Percentiles rank a stretch among this genome's conserved stretches.
Conservation (phyloP, 2,797 vertebrate genomes). For the Thripadectes ignobilis region DNA sequence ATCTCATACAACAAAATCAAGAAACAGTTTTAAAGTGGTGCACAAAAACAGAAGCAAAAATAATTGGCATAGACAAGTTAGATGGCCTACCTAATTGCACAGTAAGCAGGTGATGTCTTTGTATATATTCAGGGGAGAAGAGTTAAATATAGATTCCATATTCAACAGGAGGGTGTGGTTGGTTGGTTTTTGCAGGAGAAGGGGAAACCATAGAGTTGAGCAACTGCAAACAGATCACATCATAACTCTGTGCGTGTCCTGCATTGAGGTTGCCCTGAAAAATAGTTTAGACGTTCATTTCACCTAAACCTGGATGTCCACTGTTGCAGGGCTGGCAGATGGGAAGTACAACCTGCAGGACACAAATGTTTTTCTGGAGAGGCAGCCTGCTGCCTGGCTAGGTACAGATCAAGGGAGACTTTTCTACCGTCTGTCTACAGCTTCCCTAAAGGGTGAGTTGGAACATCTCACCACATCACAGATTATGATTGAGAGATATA, state of each 20-base stretch:
- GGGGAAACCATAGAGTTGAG: rapidly evolving
- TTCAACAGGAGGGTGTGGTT: background rate
- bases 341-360: background rate
- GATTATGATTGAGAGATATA: too few relatives aligned
- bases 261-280: background rate
- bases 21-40: background rate
- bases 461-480: background rate
- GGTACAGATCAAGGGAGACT: background rate
- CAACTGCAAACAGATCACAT: rapidly evolving
- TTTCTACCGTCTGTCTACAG: background rate
- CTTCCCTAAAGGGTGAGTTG: background rate
- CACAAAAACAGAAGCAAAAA: background rate
- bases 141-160: background rate
- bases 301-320: background rate
- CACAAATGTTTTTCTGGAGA: background rate
- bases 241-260: rapidly evolving
- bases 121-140: background rate
- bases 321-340: background rate
- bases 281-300: background rate
- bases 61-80: background rate
- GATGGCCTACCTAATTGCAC: background rate
- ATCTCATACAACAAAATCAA: background rate
- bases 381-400: background rate
- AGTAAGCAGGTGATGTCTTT: background rate
- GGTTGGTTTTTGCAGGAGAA: background rate